Evolutionary conservation across 1,140 invertebrate genomes (phyloP).

Genomic region (Aphaenogaster floridana): DNA sequence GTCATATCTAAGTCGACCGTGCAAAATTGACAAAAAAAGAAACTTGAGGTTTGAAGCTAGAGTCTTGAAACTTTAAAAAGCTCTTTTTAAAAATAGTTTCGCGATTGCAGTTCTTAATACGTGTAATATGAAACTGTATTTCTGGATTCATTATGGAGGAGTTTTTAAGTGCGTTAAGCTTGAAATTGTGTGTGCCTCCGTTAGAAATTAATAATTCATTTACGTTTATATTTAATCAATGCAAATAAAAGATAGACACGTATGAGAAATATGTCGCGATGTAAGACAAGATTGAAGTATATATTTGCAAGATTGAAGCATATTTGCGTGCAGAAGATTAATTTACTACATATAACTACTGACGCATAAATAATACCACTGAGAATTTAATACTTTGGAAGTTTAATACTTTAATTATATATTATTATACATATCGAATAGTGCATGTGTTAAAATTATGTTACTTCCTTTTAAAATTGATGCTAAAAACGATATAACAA

Average conservation of each 20-base stretch:
- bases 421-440: neutral
- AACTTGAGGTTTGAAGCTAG: neutral
- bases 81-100: neutral
- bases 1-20: conserved; percentile 7
- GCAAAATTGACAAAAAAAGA: neutral
- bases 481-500: neutral
- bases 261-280: neutral
- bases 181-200: neutral
- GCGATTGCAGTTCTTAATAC: neutral
- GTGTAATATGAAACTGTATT: neutral
- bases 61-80: neutral
- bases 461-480: neutral
- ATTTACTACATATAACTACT: conserved; percentile 8
- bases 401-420: neutral
- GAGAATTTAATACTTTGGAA: neutral
- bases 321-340: conserved; percentile 30
- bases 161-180: neutral
- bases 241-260: neutral
- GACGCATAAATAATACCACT: neutral
- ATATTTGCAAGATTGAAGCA: neutral
- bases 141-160: neutral
- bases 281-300: neutral
- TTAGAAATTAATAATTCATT: conserved; percentile 12
- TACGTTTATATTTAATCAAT: neutral
- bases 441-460: neutral